These are phyloP conservation scores for Agrotis exclamationis DNA, from an alignment of 2,888 invertebrate species.

Conservation along the genomic window DNA sequence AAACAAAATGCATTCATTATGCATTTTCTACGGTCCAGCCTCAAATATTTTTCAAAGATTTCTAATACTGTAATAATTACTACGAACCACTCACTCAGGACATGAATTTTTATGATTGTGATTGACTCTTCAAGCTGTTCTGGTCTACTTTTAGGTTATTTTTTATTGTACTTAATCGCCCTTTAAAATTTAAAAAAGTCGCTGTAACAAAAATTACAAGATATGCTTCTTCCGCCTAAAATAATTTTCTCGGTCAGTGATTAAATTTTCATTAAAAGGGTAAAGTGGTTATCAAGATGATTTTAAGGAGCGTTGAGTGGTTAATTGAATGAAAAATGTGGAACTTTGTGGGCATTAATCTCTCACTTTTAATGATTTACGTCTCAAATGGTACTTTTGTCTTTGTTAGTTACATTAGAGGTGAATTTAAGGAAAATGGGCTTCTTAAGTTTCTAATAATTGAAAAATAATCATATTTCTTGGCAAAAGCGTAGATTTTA, in stretches of 20 bases:
- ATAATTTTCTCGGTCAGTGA: slow-evolving; percentile 56
- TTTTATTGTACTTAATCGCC: no score
- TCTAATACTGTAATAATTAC: no score
- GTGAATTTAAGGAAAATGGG: slow-evolving; percentile 3
- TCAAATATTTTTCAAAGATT: no score
- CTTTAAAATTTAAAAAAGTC: slow-evolving; percentile 10
- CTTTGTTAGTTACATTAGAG: slow-evolving; percentile 14
- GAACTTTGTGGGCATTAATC: slow-evolving; percentile 45
- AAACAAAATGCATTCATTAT: no score
- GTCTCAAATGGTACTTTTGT: slow-evolving; percentile 8
- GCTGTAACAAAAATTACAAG: slow-evolving; percentile 28
- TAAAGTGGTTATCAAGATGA: slow-evolving; percentile 63
- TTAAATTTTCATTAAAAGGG: slow-evolving; percentile 68
- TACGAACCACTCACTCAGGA: no score
- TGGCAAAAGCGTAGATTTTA: background rate
- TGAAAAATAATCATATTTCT: background rate
- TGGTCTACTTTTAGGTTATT: no score
- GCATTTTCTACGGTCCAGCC: no score
- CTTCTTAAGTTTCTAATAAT: no score
- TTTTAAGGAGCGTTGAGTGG: slow-evolving; percentile 59
- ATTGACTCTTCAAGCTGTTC: no score
- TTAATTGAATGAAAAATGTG: slow-evolving; percentile 68
- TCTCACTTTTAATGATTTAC: slow-evolving; percentile 50
- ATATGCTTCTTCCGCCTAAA: slow-evolving; percentile 30
- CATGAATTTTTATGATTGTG: no score